phyloP scores from a whole-genome alignment of 2,888 invertebrate species.

The Chalcis sispes region DNA sequence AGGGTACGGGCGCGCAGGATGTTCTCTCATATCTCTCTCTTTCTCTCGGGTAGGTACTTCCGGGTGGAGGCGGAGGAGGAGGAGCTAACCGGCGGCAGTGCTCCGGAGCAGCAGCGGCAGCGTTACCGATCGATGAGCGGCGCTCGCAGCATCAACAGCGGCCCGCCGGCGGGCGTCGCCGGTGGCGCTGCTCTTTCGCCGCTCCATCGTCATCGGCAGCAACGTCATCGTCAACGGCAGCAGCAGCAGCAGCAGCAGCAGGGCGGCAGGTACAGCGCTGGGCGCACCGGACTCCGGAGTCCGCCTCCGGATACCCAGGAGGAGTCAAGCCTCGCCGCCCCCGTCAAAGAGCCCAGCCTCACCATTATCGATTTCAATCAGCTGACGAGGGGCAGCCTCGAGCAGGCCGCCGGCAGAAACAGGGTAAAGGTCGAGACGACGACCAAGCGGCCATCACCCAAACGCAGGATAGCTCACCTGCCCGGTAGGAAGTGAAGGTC shows the following conservation, averaged over 20 bases:
- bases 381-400: constrained; percentile 81
- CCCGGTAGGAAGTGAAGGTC: constrained; percentile 19
- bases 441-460: constrained; percentile 23
- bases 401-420: constrained; percentile 68
- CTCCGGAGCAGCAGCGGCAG: constrained; percentile 46
- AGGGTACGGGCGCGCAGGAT: neutral
- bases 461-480: neutral
- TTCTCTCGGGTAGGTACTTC: constrained; percentile 48
- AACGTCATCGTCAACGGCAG: constrained; percentile 1
- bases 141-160: too few species aligned
- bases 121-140: constrained; percentile 73
- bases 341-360: constrained; percentile 77
- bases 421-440: constrained; percentile 56
- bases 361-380: constrained; percentile 86
- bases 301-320: neutral
- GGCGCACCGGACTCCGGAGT: neutral
- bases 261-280: neutral
- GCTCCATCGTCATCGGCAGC: constrained; percentile 4
- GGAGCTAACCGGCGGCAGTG: neutral
- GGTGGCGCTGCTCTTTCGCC: constrained; percentile 43
- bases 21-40: constrained; percentile 3
- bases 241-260: neutral
- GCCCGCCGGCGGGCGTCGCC: constrained; percentile 63
- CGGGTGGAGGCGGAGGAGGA: constrained; percentile 39
- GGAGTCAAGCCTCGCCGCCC: too few species aligned